These are phyloP conservation scores for Xylocampa areola DNA, from an alignment of 2,888 invertebrate genomes.

Conservation along the genomic window DNA sequence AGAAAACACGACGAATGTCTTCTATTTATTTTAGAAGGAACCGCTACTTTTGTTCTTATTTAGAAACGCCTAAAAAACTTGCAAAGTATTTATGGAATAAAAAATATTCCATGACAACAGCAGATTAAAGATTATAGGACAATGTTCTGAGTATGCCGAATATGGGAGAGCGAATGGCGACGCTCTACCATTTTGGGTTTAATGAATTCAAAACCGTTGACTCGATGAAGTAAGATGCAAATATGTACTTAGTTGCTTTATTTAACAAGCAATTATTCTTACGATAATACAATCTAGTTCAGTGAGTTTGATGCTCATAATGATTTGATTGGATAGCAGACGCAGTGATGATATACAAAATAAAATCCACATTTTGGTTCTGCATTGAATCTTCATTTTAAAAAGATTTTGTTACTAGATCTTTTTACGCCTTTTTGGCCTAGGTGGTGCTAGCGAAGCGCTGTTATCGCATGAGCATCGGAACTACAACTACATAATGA, in stretches of 20 bases:
- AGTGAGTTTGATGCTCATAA: constrained; percentile 52
- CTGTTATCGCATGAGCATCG: constrained; percentile 43
- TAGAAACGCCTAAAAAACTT: constrained; percentile 34
- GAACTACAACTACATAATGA: constrained; percentile 65
- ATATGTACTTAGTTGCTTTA: constrained; percentile 52
- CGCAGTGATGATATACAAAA: constrained; percentile 17
- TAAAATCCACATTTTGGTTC: constrained; percentile 1
- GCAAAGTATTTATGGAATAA: constrained; percentile 47
- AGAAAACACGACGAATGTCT: constrained; percentile 24
- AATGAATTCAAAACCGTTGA: constrained; percentile 69
- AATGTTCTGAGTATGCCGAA: constrained; percentile 69
- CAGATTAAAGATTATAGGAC: constrained; percentile 70
- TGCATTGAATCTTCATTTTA: constrained; percentile 14
- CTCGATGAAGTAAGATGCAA: constrained; percentile 60
- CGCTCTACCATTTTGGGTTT: constrained; percentile 64
- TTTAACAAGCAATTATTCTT: constrained; percentile 57
- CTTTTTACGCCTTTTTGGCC: constrained; percentile 23
- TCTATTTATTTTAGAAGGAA: constrained; percentile 33
- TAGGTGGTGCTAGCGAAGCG: constrained; percentile 6
- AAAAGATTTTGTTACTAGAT: constrained; percentile 10
- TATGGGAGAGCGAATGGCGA: constrained; percentile 67
- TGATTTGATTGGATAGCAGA: constrained; percentile 37
- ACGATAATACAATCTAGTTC: constrained; percentile 56
- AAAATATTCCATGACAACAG: constrained; percentile 56
- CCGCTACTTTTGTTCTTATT: constrained; percentile 42